Evolutionary conservation across 2,888 invertebrate genomes (phyloP).

Genomic region (Fissipunctia ypsillon): DNA sequence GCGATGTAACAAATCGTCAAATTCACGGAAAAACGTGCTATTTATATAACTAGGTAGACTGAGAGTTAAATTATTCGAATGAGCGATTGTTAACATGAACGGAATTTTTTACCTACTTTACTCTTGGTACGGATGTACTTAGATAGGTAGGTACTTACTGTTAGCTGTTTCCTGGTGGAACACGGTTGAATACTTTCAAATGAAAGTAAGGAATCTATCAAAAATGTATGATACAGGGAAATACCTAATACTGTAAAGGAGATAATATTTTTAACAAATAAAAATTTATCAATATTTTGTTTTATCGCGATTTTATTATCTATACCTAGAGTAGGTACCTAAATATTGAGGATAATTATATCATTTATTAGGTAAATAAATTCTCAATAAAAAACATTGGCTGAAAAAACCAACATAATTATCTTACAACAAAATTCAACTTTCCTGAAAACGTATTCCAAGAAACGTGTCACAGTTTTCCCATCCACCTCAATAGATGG

Average conservation of each 20-base stretch:
- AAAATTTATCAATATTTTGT: neutral
- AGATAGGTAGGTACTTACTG: neutral
- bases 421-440: too few relatives aligned
- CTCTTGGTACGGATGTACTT: neutral
- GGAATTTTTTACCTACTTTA: neutral
- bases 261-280: neutral
- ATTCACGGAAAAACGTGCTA: conserved; percentile 11
- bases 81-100: conserved; percentile 7
- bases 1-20: conserved; percentile 21
- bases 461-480: conserved; percentile 1
- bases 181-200: neutral
- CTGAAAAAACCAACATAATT: neutral
- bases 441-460: neutral
- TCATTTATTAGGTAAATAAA: neutral
- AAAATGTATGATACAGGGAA: neutral
- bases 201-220: neutral
- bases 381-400: neutral
- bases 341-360: conserved; percentile 1
- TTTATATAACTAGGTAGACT: conserved; percentile 11
- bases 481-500: conserved; percentile 68
- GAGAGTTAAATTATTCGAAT: conserved; percentile 24
- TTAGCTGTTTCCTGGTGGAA: neutral
- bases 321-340: neutral
- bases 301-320: neutral
- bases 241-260: neutral